phyloP scores from a whole-genome alignment of 2,113 vertebrate genomes.

The Sander lucioperca region DNA sequence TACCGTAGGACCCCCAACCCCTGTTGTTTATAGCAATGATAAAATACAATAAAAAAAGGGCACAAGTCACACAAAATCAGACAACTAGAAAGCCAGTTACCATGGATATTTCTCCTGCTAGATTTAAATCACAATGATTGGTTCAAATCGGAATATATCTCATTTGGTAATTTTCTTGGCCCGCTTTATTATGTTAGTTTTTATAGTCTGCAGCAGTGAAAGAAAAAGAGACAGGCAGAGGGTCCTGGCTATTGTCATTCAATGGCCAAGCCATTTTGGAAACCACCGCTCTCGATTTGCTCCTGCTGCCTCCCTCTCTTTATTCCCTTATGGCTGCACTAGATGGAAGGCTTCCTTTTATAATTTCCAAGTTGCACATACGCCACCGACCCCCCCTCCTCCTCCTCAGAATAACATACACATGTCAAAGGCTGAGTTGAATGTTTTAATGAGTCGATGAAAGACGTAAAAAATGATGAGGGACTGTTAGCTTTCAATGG shows the following conservation, averaged over 20 bases:
- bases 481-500: slow-evolving; percentile 3
- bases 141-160: slow-evolving; percentile 77
- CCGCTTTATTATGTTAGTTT: slow-evolving; percentile 70
- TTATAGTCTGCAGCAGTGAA: slow-evolving; percentile 67
- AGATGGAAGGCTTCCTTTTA: slow-evolving; percentile 89
- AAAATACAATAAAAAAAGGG: slow-evolving; percentile 19
- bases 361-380: slow-evolving; percentile 85
- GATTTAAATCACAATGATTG: slow-evolving; percentile 75
- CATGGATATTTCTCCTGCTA: slow-evolving; percentile 47
- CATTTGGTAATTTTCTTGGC: slow-evolving; percentile 81
- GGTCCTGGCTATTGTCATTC: slow-evolving; percentile 87
- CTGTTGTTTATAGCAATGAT: slow-evolving; percentile 9
- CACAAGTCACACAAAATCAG: slow-evolving; percentile 21
- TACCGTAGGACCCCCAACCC: not conserved
- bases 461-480: slow-evolving; percentile 6
- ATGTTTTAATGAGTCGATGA: slow-evolving; percentile 48
- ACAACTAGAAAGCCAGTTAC: slow-evolving; percentile 48
- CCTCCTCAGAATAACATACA: slow-evolving; percentile 48
- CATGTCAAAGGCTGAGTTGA: slow-evolving; percentile 45
- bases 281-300: slow-evolving; percentile 81
- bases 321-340: slow-evolving; percentile 84
- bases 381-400: not conserved
- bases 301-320: slow-evolving; percentile 76
- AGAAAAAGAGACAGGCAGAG: slow-evolving; percentile 60
- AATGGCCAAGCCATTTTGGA: slow-evolving; percentile 83